These are phyloP conservation scores for Scaptomyza pallida DNA, from an alignment of 1,140 invertebrate species.

Conservation along the genomic window DNA sequence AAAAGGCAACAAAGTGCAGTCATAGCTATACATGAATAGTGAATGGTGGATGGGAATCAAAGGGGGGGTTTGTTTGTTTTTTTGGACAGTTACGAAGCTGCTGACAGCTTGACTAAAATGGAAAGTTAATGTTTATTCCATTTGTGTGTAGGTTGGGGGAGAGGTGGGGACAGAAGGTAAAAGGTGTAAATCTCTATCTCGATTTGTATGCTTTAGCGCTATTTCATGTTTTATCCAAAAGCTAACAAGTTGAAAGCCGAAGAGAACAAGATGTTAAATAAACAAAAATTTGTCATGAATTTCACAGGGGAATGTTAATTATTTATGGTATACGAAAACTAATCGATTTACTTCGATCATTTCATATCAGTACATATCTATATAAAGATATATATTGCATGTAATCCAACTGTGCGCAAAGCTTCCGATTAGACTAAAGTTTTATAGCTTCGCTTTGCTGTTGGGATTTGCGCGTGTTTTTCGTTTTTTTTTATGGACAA, in stretches of 20 bases:
- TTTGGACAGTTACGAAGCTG: slow-evolving; percentile 30
- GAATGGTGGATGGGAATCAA: background rate
- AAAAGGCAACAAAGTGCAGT: slow-evolving; percentile 41
- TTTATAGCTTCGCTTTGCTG: slow-evolving; percentile 11
- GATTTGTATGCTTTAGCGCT: slow-evolving; percentile 25
- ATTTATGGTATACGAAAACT: background rate
- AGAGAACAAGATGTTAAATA: background rate
- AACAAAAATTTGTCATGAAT: background rate
- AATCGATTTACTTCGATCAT: background rate
- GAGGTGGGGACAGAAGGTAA: background rate
- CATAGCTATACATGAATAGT: slow-evolving; percentile 15
- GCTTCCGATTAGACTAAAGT: background rate
- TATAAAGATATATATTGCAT: background rate
- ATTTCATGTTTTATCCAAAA: slow-evolving; percentile 31
- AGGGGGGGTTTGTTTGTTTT: slow-evolving; percentile 2
- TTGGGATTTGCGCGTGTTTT: background rate
- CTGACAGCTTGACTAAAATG: slow-evolving; percentile 55
- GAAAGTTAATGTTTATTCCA: slow-evolving; percentile 52
- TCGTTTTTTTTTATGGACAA: slow-evolving; percentile 29
- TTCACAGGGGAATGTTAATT: no score
- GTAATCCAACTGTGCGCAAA: background rate
- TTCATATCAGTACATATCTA: background rate
- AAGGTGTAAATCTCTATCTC: slow-evolving; percentile 26
- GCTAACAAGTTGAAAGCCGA: slow-evolving; percentile 21
- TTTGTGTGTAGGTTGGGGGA: slow-evolving; percentile 18